Percentiles rank a stretch among this genome's conserved stretches.
phyloP scores from a whole-genome alignment of 2,888 invertebrate genomes.

The Meiosimyza decipiens region DNA sequence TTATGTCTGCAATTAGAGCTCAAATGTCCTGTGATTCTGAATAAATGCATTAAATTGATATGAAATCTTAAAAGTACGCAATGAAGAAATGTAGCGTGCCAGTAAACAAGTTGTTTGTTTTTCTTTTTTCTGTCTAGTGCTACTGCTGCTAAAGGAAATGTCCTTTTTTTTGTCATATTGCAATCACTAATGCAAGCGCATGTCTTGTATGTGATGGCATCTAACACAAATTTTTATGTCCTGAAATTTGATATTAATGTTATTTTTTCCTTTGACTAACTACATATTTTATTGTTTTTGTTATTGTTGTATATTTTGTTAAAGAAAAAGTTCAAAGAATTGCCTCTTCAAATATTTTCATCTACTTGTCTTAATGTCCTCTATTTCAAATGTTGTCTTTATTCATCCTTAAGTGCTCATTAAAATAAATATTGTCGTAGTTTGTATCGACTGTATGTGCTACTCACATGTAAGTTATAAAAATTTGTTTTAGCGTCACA shows the following conservation, averaged over 20 bases:
- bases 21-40: conserved; percentile 12
- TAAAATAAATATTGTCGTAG: conserved; percentile 40
- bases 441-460: conserved; percentile 24
- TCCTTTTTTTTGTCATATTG: conserved; percentile 39
- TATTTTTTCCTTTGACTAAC: conserved; percentile 51
- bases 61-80: not conserved
- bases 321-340: conserved; percentile 56
- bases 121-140: not conserved
- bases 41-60: conserved; percentile 32
- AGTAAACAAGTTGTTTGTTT: conserved; percentile 34
- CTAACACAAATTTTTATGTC: conserved; percentile 51
- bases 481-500: conserved; percentile 47
- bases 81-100: conserved; percentile 34
- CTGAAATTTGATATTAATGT: conserved; percentile 58
- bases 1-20: not conserved
- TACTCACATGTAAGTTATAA: not conserved
- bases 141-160: conserved; percentile 27
- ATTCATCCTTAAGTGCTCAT: conserved; percentile 10
- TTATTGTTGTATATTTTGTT: conserved; percentile 5
- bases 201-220: conserved; percentile 38
- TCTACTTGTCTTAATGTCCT: conserved; percentile 26
- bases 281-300: conserved; percentile 44
- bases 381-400: not conserved
- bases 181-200: conserved; percentile 35
- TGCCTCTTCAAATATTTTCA: conserved; percentile 16